A percentile compares a stretch with the other conserved stretches of the same genome.
phyloP scores from a whole-genome alignment of 2,113 vertebrate species.

The Chamaea fasciata region DNA sequence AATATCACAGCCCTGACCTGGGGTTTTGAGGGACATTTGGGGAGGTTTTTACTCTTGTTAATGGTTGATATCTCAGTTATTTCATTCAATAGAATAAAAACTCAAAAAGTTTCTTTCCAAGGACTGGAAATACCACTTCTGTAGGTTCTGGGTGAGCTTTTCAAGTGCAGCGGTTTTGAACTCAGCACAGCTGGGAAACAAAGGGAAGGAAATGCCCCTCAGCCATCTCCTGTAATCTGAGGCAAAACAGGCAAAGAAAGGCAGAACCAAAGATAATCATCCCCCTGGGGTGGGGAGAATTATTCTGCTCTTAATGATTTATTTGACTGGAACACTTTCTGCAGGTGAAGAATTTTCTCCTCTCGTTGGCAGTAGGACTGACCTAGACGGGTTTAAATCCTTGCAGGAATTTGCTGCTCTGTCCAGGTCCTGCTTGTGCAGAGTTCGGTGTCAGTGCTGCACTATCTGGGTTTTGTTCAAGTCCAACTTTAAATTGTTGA shows the following conservation, averaged over 20 bases:
- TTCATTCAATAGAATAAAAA: not conserved
- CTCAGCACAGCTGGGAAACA: not conserved
- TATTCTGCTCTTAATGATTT: not conserved
- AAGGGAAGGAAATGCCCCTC: not conserved
- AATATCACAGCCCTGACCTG: not conserved
- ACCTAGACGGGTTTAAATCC: not conserved
- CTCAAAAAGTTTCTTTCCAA: not conserved
- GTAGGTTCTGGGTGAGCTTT: not conserved
- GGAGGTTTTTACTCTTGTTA: not conserved
- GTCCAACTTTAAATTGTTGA: not conserved
- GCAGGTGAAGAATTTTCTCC: not conserved
- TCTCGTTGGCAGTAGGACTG: not conserved
- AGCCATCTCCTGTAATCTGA: not conserved
- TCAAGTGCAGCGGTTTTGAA: not conserved
- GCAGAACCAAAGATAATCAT: not conserved
- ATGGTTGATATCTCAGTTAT: not conserved
- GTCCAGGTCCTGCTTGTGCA: not conserved
- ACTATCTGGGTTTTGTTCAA: not conserved
- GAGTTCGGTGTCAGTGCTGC: not conserved
- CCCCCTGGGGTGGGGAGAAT: not conserved
- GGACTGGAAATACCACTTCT: not conserved
- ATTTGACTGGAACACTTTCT: not conserved
- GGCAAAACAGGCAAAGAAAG: not conserved
- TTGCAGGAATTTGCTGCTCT: not conserved
- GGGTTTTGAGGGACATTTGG: not conserved